Conservation (phyloP, 2,797 vertebrate genomes). For the Pampus argenteus region DNA sequence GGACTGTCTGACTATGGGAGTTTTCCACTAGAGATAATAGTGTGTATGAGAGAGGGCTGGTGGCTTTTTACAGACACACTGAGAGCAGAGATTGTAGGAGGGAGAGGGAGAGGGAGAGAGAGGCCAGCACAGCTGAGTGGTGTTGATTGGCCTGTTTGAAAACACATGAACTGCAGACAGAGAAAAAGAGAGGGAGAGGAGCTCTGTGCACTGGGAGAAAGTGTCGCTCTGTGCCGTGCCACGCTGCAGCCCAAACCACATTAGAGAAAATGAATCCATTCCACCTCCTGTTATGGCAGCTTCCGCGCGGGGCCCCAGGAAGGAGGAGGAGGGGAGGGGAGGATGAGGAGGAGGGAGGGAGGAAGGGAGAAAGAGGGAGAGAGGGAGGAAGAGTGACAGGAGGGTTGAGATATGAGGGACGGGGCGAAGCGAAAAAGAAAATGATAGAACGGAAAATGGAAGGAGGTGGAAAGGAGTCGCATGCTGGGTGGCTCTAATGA, state of each 20-base stretch:
- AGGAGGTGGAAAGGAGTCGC: constrained; percentile 75
- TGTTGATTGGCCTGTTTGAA: constrained; percentile 90
- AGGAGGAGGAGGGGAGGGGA: constrained; percentile 63
- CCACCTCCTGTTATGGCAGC: constrained; percentile 87
- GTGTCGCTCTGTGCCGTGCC: constrained; percentile 83
- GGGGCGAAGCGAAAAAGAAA: constrained; percentile 64
- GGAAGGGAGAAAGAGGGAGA: constrained; percentile 56
- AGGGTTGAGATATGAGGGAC: constrained; percentile 75
- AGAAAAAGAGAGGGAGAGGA: constrained; percentile 53
- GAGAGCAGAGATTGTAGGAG: constrained; percentile 65
- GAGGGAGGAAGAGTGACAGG: constrained; percentile 66
- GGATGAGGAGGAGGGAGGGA: constrained; percentile 41
- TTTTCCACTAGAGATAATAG: constrained; percentile 66
- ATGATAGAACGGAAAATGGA: constrained; percentile 80
- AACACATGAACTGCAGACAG: constrained; percentile 85
- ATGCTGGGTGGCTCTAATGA: constrained; percentile 81
- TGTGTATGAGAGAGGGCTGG: constrained; percentile 60
- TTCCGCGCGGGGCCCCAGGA: constrained; percentile 78
- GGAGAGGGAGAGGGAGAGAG: constrained; percentile 65
- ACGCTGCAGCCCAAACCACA: constrained; percentile 87
- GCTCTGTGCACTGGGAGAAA: constrained; percentile 75
- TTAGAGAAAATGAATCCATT: constrained; percentile 89
- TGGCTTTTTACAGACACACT: constrained; percentile 76
- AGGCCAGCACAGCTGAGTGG: constrained; percentile 80
- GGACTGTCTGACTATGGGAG: constrained; percentile 50